Evolutionary conservation across 2,113 vertebrate genomes (phyloP).

Genomic region (Tinamus guttatus): DNA sequence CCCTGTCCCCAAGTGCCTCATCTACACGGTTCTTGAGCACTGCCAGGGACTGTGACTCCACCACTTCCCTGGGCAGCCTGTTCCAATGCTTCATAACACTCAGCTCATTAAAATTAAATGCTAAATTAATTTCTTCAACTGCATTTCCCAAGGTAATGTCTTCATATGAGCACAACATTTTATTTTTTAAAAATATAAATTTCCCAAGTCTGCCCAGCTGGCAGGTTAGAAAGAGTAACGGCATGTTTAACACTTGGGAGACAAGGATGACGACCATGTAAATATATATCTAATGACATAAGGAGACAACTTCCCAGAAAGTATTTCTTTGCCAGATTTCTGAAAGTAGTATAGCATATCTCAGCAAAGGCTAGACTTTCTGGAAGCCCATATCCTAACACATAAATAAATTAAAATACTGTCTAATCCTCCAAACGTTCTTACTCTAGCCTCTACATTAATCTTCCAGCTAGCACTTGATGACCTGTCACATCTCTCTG

Average conservation of each 20-base stretch:
- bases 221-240: background rate
- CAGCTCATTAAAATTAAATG: background rate
- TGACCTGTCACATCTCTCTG: background rate
- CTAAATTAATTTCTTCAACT: background rate
- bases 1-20: too few relatives aligned
- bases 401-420: background rate
- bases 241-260: background rate
- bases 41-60: too few relatives aligned
- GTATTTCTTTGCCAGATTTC: background rate
- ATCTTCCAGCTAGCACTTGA: background rate
- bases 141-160: background rate
- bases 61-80: too few relatives aligned
- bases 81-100: background rate
- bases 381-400: background rate
- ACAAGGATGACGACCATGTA: background rate
- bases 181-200: background rate
- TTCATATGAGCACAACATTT: background rate
- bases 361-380: background rate
- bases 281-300: background rate
- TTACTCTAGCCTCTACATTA: background rate
- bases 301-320: background rate
- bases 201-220: background rate
- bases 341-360: background rate
- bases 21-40: too few relatives aligned
- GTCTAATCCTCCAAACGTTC: background rate